Percentiles rank a stretch among this genome's conserved stretches.
Evolutionary conservation across 2,113 vertebrate species (phyloP).

Genomic region (Corythornis cristatus): DNA sequence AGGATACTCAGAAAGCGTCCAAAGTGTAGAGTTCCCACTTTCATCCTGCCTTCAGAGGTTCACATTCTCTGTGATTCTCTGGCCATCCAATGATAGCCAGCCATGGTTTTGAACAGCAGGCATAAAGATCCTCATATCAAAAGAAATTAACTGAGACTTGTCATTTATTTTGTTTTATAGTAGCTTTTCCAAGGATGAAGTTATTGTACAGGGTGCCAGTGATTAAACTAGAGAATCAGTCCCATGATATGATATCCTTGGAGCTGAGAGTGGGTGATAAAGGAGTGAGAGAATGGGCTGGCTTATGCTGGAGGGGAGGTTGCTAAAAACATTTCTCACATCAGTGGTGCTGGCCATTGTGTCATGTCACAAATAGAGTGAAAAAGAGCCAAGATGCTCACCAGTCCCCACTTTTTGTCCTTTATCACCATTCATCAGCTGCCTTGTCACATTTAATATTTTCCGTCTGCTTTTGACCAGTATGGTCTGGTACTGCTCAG

Average conservation of each 20-base stretch:
- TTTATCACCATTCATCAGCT: conserved; percentile 23
- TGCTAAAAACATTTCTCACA: not conserved
- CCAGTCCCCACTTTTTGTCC: not conserved
- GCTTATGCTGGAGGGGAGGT: not conserved
- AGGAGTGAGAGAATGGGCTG: not conserved
- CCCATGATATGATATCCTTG: not conserved
- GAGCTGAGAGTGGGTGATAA: not conserved
- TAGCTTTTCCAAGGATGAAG: not conserved
- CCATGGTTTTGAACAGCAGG: not conserved
- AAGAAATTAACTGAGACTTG: not conserved
- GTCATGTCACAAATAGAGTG: not conserved
- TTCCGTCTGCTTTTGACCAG: conserved; percentile 36
- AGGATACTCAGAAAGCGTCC: not conserved
- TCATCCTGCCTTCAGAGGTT: not conserved
- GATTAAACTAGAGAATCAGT: not conserved
- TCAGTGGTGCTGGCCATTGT: not conserved
- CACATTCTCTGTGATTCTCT: not conserved
- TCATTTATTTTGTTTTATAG: not conserved
- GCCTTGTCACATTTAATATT: conserved; percentile 4
- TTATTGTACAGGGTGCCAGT: not conserved
- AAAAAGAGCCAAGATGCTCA: not conserved
- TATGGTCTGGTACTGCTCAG: conserved; percentile 53
- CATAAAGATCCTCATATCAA: not conserved
- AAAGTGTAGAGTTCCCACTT: not conserved
- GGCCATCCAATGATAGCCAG: not conserved